Conservation (phyloP, 2,797 vertebrate genomes). For the Euthynnus affinis region DNA sequence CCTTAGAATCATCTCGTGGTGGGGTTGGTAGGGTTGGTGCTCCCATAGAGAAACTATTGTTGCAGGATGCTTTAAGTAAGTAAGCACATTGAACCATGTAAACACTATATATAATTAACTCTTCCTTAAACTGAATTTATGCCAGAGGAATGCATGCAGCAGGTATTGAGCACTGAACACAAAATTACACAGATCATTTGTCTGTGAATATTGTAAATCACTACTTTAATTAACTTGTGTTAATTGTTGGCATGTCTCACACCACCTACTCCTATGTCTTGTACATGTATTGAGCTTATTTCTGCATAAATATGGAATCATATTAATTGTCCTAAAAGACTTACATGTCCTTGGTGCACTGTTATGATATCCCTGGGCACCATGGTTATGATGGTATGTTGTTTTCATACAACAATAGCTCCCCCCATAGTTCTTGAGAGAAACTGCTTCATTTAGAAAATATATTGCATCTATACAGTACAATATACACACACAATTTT, state of each 20-base stretch:
- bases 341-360: neutral
- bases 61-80: too few relatives aligned
- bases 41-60: neutral
- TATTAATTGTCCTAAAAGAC: neutral
- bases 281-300: neutral
- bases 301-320: neutral
- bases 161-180: neutral
- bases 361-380: neutral
- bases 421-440: constrained; percentile 46
- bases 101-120: too few relatives aligned
- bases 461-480: neutral
- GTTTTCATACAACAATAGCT: constrained; percentile 50
- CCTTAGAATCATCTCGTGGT: neutral
- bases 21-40: neutral
- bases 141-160: neutral
- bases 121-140: neutral
- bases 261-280: neutral
- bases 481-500: neutral
- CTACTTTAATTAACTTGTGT: neutral
- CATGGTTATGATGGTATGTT: neutral
- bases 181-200: neutral
- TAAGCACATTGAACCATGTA: neutral
- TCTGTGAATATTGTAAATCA: neutral
- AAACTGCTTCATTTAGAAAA: constrained; percentile 37
- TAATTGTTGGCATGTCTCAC: neutral